These are phyloP conservation scores for Homalodisca vitripennis DNA, from an alignment of 1,140 invertebrate genomes.

Conservation along the genomic window DNA sequence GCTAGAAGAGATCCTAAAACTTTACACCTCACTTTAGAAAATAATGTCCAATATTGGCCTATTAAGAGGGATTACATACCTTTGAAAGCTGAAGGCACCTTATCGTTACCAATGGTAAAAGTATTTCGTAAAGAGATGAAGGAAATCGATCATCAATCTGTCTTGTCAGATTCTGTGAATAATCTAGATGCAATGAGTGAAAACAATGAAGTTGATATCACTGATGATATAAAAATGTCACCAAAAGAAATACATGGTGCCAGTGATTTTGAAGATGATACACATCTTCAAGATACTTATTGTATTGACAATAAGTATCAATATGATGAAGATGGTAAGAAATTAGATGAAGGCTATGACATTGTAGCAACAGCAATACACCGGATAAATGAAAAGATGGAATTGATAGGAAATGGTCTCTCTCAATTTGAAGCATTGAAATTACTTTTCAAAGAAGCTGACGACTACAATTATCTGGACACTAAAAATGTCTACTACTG, in stretches of 20 bases:
- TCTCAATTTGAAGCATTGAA: not conserved
- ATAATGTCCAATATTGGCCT: not conserved
- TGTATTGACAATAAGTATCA: too few relatives aligned
- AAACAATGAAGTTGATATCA: not conserved
- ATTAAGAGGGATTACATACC: not conserved
- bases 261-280: too few relatives aligned
- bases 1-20: conserved; percentile 3
- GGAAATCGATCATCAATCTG: not conserved
- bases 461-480: conserved; percentile 3
- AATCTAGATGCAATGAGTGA: not conserved
- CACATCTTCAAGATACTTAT: too few relatives aligned
- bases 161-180: not conserved
- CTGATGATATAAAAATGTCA: not conserved
- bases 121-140: not conserved
- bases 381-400: not conserved
- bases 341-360: not conserved
- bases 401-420: not conserved
- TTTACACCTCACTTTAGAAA: not conserved
- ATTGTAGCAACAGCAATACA: not conserved
- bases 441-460: not conserved
- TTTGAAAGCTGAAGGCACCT: not conserved
- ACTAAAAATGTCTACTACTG: not conserved
- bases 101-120: not conserved
- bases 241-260: too few relatives aligned
- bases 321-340: not conserved